phyloP scores from a whole-genome alignment of 2,797 vertebrate genomes.

The Sebastes melanostomus region DNA sequence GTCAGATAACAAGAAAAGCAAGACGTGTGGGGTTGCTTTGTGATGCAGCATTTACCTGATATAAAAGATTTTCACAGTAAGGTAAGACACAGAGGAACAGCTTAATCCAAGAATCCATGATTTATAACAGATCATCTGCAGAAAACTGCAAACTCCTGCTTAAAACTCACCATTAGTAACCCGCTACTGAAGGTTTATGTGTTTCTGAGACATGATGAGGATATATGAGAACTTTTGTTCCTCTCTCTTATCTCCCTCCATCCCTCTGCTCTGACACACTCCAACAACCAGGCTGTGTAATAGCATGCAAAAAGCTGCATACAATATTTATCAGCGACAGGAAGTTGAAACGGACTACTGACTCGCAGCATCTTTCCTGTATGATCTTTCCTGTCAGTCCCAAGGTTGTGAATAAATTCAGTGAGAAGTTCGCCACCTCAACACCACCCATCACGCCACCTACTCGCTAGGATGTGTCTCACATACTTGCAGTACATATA shows the following conservation, averaged over 20 bases:
- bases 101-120: background rate
- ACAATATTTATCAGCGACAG: constrained; percentile 24
- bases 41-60: background rate
- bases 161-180: background rate
- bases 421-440: background rate
- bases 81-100: background rate
- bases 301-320: background rate
- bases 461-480: background rate
- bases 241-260: background rate
- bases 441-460: background rate
- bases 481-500: background rate
- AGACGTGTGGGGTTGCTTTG: background rate
- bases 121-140: background rate
- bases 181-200: background rate
- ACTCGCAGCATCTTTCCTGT: background rate
- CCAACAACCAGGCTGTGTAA: constrained; percentile 4
- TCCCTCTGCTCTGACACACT: background rate
- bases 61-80: background rate
- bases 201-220: background rate
- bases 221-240: background rate
- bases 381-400: constrained; percentile 13
- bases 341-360: background rate
- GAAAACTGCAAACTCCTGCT: background rate
- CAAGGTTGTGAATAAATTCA: constrained; percentile 2
- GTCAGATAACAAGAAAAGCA: background rate